Evolutionary conservation across 2,888 invertebrate genomes (phyloP).

Genomic region (Melieria picta): DNA sequence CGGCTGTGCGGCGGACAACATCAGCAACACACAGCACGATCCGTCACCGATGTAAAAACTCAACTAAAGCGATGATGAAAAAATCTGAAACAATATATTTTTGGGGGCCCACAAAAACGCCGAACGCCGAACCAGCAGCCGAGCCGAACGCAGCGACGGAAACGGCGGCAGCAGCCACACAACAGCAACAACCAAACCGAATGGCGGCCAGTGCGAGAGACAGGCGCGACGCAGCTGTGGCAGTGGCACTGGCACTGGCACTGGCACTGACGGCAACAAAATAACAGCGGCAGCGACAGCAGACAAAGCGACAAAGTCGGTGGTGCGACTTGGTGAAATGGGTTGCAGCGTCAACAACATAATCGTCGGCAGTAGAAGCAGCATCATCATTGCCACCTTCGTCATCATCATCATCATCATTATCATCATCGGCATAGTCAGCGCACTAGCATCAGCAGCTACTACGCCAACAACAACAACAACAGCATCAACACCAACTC

Average conservation of each 20-base stretch:
- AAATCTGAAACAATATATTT: constrained; percentile 68
- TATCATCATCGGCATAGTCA: constrained; percentile 10
- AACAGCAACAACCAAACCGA: constrained; percentile 32
- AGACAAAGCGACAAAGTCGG: constrained; percentile 3
- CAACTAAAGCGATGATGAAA: constrained; percentile 67
- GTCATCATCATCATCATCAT: constrained; percentile 22
- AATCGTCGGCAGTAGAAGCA: not conserved
- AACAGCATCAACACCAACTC: too few relatives aligned
- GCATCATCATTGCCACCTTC: constrained; percentile 9
- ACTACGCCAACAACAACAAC: too few relatives aligned
- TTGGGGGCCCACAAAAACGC: constrained; percentile 55
- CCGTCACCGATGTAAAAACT: constrained; percentile 68
- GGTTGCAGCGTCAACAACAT: not conserved
- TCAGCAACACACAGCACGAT: constrained; percentile 64
- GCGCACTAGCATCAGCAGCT: constrained; percentile 12
- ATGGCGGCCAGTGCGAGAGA: constrained; percentile 14
- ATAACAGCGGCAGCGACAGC: constrained; percentile 32
- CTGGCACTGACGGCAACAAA: constrained; percentile 23
- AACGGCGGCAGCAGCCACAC: constrained; percentile 24
- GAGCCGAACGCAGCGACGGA: constrained; percentile 7
- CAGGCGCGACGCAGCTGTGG: constrained; percentile 20
- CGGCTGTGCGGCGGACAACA: constrained; percentile 40
- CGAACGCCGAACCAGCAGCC: constrained; percentile 33
- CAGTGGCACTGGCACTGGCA: constrained; percentile 18
- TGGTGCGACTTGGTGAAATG: not conserved